A percentile compares a stretch with the other conserved stretches of the same genome.
phyloP scores from a whole-genome alignment of 37 sponge, comb jelly and placozoan species.

The Haliclona indistincta region DNA sequence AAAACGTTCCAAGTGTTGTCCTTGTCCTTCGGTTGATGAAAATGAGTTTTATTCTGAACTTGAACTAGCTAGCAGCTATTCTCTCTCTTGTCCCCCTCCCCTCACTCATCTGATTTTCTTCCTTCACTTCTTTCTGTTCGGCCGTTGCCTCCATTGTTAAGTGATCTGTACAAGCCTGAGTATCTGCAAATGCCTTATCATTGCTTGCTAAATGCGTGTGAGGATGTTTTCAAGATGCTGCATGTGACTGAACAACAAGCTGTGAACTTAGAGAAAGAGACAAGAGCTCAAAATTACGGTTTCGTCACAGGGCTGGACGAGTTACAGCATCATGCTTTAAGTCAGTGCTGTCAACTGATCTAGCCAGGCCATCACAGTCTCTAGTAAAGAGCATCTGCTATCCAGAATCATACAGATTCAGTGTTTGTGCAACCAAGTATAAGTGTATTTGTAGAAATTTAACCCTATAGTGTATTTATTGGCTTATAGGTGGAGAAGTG shows the following conservation, averaged over 20 bases:
- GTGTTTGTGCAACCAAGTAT: not conserved
- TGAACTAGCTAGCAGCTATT: not conserved
- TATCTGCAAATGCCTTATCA: not conserved
- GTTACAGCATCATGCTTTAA: conserved; percentile 15
- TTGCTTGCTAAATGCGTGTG: not conserved
- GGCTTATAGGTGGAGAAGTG: conserved; percentile 5
- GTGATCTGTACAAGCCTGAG: conserved; percentile 4
- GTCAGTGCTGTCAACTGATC: not conserved
- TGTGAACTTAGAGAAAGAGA: not conserved
- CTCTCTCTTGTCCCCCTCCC: not conserved
- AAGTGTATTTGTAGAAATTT: not conserved
- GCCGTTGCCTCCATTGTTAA: not conserved
- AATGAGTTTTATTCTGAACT: not conserved
- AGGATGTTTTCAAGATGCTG: not conserved
- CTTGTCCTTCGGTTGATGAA: not conserved
- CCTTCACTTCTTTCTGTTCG: not conserved
- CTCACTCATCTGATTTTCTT: not conserved
- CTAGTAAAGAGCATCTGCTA: conserved; percentile 11
- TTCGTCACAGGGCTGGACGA: conserved; percentile 7
- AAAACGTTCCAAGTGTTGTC: too few species aligned
- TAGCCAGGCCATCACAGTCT: conserved; percentile 1
- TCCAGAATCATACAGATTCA: not conserved
- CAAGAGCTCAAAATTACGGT: not conserved
- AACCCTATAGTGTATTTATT: not conserved
- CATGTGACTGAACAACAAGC: not conserved